Base-by-base conservation (phyloP, 2,113 vertebrate genomes). In the Cinclus cinclus region DNA sequence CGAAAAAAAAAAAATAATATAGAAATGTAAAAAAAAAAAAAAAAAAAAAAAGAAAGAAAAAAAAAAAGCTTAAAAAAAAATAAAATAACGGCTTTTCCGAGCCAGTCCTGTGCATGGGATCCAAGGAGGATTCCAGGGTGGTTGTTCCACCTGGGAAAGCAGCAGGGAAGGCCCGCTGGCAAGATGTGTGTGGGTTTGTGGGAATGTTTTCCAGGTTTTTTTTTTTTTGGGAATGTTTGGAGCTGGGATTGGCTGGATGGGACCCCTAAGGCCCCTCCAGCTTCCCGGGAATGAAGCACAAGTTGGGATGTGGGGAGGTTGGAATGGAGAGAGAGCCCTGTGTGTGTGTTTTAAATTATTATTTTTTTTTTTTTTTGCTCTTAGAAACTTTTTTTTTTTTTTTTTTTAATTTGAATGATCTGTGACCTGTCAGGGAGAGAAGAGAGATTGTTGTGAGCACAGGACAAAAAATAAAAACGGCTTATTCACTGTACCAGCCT, bases 401-500 rank as follows among this genome's bases (percentile, higher is more conserved):
- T 94, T 97, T 98, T 41, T 94, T 97, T 98, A 13, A 20, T 42
- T 78, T 42, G 95, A 97, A 96, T 97, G 98, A 95, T 97, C 96
- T 98, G 96, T 97, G 98, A 98, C 95, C 97, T 98, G 97, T 96
- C 97, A 96, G 97, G 97, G 97, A 97, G 84, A 94, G 97, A 95
- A 95, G 97, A 92, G 97, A 97, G 95, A 87, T 91, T 87, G 96
- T 97, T 98, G 97, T 98, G 98, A 98, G 97, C 97, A 98, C 98
- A 98, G 97, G 97, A 98, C 96, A 96, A 96, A 97, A 98, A 97
- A 98, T 52, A 78, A 78, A 98, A 98, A 95, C 44, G 68, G 97
- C 97, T 97, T 97, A 97, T 97, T 97, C 94, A 97, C 97, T 97
- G 96, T 97, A 97, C 41, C 46, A 87, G 89, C 81, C 13, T 3